Evolutionary conservation across 2,888 invertebrate species (phyloP).

Genomic region (Trachelus troglodyta): DNA sequence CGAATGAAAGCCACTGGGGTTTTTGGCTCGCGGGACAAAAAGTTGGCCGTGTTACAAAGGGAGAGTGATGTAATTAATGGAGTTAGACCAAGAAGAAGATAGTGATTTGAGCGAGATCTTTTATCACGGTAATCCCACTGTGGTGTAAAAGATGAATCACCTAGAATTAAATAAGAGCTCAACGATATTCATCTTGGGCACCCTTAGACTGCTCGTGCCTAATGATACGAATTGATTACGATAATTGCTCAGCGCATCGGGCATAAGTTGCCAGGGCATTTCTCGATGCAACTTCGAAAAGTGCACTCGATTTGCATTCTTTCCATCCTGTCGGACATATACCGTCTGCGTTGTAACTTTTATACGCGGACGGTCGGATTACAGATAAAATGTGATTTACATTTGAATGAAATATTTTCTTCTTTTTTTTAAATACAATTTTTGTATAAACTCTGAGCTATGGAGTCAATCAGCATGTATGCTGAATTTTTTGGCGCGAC

Average conservation of each 20-base stretch:
- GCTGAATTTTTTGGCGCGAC: background rate
- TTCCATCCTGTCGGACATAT: background rate
- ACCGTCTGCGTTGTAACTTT: background rate
- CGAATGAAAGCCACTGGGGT: conserved; percentile 30
- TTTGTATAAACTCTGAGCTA: background rate
- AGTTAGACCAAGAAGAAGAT: conserved; percentile 29
- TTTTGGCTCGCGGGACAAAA: conserved; percentile 27
- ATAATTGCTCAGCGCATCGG: conserved; percentile 26
- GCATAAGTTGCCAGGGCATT: background rate
- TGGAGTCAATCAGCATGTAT: background rate
- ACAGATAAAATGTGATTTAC: background rate
- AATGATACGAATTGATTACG: conserved; percentile 44
- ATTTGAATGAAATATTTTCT: background rate
- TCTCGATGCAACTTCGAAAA: background rate
- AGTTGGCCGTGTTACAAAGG: conserved; percentile 26
- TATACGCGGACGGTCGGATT: background rate
- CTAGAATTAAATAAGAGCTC: conserved; percentile 32
- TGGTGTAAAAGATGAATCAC: conserved; percentile 31
- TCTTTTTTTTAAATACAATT: background rate
- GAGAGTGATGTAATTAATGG: conserved; percentile 43
- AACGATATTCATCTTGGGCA: conserved; percentile 6
- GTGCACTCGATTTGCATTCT: background rate
- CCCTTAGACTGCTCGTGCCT: conserved; percentile 20
- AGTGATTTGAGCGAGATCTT: conserved; percentile 37
- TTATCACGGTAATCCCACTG: conserved; percentile 32